A percentile compares a stretch with the other conserved stretches of the same genome.
Conservation (phyloP, 2,113 vertebrate species). For the Haliaeetus leucogaster region DNA sequence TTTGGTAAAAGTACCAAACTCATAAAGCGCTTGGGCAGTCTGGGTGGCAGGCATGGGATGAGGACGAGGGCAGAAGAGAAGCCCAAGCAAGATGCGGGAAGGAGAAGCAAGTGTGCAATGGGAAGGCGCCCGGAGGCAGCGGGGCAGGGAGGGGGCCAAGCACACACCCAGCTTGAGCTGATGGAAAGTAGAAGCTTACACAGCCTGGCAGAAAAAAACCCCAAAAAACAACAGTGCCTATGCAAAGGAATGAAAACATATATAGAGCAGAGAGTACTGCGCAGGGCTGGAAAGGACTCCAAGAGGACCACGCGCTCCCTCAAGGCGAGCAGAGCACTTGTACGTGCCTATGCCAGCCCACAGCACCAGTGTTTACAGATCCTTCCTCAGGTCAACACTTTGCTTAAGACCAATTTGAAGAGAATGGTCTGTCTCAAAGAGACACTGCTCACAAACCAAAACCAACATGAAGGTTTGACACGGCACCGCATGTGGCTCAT, state of each 20-base stretch:
- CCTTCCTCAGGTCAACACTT: neutral
- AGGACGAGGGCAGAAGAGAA: neutral
- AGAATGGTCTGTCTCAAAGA: neutral
- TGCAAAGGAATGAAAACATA: neutral
- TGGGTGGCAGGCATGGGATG: fast-evolving
- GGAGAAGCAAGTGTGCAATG: neutral
- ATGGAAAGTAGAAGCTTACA: neutral
- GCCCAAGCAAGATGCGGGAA: neutral
- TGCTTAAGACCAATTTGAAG: neutral
- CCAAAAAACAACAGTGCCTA: neutral
- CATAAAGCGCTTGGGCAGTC: fast-evolving
- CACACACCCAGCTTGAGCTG: neutral
- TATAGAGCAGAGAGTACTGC: neutral
- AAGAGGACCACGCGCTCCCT: fast-evolving
- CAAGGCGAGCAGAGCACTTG: neutral
- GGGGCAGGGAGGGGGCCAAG: neutral
- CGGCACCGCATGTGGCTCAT: fast-evolving
- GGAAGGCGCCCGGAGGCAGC: neutral
- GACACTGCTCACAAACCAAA: neutral
- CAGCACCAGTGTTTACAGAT: neutral
- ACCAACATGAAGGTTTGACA: neutral
- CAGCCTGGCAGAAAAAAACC: neutral
- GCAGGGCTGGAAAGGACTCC: neutral
- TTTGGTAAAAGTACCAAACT: no score
- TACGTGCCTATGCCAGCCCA: neutral